phyloP scores from a whole-genome alignment of 2,113 vertebrate genomes.

The Rutilus rutilus region DNA sequence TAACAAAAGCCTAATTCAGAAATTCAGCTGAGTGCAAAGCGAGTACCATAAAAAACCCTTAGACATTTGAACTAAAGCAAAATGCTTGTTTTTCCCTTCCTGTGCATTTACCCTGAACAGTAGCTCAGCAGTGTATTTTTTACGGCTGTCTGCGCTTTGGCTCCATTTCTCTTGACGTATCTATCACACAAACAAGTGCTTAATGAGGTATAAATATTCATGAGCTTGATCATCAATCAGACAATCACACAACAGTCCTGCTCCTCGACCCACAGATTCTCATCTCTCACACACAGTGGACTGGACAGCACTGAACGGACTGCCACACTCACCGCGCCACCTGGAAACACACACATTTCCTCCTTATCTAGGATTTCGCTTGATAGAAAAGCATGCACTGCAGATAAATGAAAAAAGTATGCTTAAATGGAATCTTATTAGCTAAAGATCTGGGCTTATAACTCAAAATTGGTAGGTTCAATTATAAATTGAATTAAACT shows the following conservation, averaged over 20 bases:
- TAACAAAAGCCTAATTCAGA: not conserved
- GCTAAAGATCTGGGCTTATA: not conserved
- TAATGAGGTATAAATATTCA: conserved; percentile 47
- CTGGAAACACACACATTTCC: conserved; percentile 1
- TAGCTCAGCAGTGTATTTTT: not conserved
- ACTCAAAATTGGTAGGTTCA: not conserved
- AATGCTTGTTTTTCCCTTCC: not conserved
- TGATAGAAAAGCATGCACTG: not conserved
- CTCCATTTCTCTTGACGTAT: conserved; percentile 4
- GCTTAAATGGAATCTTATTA: not conserved
- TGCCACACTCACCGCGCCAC: not conserved
- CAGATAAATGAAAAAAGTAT: not conserved
- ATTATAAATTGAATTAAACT: too few relatives aligned
- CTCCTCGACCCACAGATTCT: conserved; percentile 12
- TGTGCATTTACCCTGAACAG: not conserved
- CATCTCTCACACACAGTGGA: conserved; percentile 38
- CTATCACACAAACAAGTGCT: conserved; percentile 22
- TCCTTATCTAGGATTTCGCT: not conserved
- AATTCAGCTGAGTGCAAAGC: not conserved
- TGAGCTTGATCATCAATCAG: conserved; percentile 28
- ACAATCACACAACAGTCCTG: conserved; percentile 9
- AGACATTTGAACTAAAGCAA: not conserved
- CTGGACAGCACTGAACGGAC: not conserved
- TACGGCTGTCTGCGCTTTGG: not conserved
- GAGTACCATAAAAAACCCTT: not conserved